Base-by-base conservation (phyloP, 1,140 invertebrate genomes). In the Amphibalanus amphitrite region DNA sequence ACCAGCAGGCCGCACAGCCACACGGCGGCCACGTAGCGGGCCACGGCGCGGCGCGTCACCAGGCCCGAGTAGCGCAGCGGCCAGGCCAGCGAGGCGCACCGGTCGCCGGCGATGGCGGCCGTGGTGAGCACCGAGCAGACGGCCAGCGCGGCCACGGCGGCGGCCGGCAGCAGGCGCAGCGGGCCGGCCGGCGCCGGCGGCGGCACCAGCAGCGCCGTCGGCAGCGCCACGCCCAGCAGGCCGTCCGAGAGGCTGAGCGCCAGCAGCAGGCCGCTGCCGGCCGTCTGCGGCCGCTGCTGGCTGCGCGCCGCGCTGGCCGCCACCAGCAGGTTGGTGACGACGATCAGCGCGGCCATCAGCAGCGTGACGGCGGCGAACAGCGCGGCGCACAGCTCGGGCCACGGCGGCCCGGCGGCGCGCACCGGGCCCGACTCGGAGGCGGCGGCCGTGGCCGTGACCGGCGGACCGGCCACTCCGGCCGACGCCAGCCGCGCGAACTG, bases 101-200 rank as follows among this genome's bases (percentile, higher is more conserved):
- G 78, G 75, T 88, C 86, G 8, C 87, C 83, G 3, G 87, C 86
- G 67, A 88, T 87, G 6, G 85, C 84, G 0, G 86, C 85, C 72
- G 85, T 83, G 20, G 86, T 84, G 23, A 88, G 77, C 13, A 88
- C 82, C 59, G 86, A 86, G 20, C 85, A 85, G 71, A 85, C 85
- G 77, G 84, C 86, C 17, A 86, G 79, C n/a, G 82, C 81, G 70
- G 87, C 84, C n/a, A 83, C 80, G 25, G 86, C 78, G 74, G 84
- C 84, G 73, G 86, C 87, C n/a, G 85, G 86, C 6, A 83, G 72
- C 28, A 87, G 78, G 76, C 86, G 87, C 25, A 86, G 73, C 47
- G 47, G 47, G 13, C 47, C 13, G 47, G 13, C 20, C 13, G 13
- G 47, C 13, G 13, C 6, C 47, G 47, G 47, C 47, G 17, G 13